Evolutionary conservation across 2,113 vertebrate genomes (phyloP).

Genomic region (Zapus hudsonius): DNA sequence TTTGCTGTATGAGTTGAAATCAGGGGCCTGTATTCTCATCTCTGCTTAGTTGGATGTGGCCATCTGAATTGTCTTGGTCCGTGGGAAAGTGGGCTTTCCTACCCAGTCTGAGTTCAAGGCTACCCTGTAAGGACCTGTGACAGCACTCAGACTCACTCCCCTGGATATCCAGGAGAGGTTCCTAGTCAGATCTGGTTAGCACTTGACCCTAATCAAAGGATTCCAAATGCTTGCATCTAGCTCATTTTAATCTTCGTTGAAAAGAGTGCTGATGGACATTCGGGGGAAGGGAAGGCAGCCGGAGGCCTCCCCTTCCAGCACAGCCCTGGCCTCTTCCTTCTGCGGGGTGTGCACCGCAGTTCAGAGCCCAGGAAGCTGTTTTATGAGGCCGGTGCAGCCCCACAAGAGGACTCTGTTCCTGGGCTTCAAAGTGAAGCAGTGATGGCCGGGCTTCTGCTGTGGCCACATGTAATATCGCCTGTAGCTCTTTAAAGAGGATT

Average conservation of each 20-base stretch:
- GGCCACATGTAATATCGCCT: slow-evolving; percentile 86
- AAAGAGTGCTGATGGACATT: neutral
- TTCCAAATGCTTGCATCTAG: slow-evolving; percentile 26
- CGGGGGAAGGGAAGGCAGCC: slow-evolving; percentile 34
- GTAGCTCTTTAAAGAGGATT: slow-evolving; percentile 89
- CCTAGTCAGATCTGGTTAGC: neutral
- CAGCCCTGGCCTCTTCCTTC: slow-evolving; percentile 47
- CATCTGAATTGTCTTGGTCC: neutral
- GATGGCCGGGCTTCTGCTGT: slow-evolving; percentile 77
- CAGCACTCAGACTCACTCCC: neutral
- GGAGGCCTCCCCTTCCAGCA: neutral
- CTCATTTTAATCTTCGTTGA: slow-evolving; percentile 44
- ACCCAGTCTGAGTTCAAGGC: neutral
- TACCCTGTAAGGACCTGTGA: neutral
- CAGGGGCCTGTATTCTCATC: neutral
- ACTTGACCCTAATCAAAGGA: slow-evolving; percentile 65
- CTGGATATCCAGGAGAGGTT: neutral
- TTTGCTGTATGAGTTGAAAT: neutral
- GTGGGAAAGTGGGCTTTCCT: neutral
- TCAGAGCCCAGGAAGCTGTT: slow-evolving; percentile 76
- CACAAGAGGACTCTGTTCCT: slow-evolving; percentile 86
- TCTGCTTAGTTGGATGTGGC: neutral
- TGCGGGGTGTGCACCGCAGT: slow-evolving; percentile 72
- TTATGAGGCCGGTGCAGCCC: slow-evolving; percentile 70
- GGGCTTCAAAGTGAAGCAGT: slow-evolving; percentile 85